These are phyloP conservation scores for Zaprionus tsacasi DNA, from an alignment of 1,140 invertebrate genomes.

Conservation along the genomic window DNA sequence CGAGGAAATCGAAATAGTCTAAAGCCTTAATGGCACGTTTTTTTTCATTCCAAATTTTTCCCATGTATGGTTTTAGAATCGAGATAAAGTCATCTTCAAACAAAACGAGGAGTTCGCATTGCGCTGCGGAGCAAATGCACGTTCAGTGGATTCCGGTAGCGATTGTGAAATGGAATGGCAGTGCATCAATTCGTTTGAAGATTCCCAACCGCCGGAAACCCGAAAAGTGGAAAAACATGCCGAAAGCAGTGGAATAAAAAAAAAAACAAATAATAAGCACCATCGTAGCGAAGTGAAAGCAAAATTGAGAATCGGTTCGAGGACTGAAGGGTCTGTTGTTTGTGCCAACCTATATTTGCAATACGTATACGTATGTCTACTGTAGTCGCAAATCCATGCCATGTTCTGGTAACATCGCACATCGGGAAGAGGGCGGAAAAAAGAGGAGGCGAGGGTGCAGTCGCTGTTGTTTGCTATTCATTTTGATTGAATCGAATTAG, in stretches of 20 bases:
- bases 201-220: constrained; percentile 50
- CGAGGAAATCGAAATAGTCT: constrained; percentile 73
- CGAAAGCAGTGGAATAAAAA: constrained; percentile 21
- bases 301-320: constrained; percentile 49
- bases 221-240: constrained; percentile 40
- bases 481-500: constrained; percentile 82
- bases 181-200: constrained; percentile 60
- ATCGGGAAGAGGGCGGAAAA: neutral
- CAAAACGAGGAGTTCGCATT: constrained; percentile 68
- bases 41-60: constrained; percentile 67
- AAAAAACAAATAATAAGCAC: constrained; percentile 49
- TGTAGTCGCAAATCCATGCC: constrained; percentile 6
- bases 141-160: constrained; percentile 50
- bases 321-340: constrained; percentile 49
- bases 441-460: constrained; percentile 14
- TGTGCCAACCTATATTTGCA: constrained; percentile 75
- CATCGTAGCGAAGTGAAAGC: constrained; percentile 62
- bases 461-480: constrained; percentile 70
- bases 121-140: constrained; percentile 50
- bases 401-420: neutral
- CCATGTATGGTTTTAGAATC: constrained; percentile 61
- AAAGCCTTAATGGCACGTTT: constrained; percentile 69
- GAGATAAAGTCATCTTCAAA: constrained; percentile 56
- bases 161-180: constrained; percentile 55
- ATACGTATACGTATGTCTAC: constrained; percentile 30